A percentile compares a stretch with the other conserved stretches of the same genome.
Conservation (phyloP, 2,797 vertebrate species). For the Carcharodon carcharias region DNA sequence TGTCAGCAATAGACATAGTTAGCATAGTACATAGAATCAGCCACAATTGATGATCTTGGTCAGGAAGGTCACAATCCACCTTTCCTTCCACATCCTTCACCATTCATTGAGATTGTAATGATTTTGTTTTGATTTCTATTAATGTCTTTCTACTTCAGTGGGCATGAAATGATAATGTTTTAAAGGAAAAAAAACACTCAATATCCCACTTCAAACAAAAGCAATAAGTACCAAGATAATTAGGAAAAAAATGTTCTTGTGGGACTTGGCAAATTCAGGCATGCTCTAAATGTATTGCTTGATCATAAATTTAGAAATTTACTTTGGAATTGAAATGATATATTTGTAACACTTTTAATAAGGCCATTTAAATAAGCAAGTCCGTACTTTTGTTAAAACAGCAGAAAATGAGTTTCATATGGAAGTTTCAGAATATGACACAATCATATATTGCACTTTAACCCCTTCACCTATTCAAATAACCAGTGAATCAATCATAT, state of each 20-base stretch:
- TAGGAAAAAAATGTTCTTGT: not conserved
- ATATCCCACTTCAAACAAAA: not conserved
- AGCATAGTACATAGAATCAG: not conserved
- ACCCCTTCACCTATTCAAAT: not conserved
- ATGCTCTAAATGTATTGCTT: not conserved
- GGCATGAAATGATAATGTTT: not conserved
- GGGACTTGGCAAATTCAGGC: not conserved
- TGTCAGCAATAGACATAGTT: not conserved
- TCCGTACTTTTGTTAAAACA: not conserved
- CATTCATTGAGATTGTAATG: not conserved
- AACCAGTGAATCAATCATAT: not conserved
- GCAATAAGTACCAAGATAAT: not conserved
- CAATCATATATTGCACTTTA: not conserved
- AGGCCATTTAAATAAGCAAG: not conserved
- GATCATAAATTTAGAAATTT: not conserved
- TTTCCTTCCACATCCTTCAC: not conserved
- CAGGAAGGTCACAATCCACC: not conserved
- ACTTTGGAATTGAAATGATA: not conserved
- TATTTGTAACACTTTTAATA: slow-evolving; percentile 43
- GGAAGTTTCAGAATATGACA: not conserved
- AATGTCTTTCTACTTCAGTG: not conserved
- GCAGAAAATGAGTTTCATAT: not conserved
- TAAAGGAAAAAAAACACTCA: not conserved
- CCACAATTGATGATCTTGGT: not conserved
- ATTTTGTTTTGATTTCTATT: slow-evolving; percentile 3